Base-by-base conservation (phyloP, 2,888 invertebrate genomes). In the Noctuana brunneofusca region DNA sequence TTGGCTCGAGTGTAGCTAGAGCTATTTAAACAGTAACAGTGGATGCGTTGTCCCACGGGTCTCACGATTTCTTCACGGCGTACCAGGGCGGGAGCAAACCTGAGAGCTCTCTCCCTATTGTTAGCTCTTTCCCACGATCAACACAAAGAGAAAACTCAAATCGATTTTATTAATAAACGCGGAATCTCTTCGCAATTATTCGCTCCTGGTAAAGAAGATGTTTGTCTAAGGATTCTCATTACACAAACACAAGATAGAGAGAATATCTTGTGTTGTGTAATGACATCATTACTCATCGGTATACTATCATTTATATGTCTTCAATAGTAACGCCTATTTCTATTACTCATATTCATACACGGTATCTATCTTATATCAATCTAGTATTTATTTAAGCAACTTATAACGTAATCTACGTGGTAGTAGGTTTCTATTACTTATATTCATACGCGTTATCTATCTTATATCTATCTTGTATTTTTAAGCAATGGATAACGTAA, bases 21-120 rank as follows among this genome's bases (percentile, higher is more conserved):
- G n/a, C n/a, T 48, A 74, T 75, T 74, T 69, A 69, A 72, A 73
- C 71, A 69, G 69, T 66, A 69, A 60, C 60, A 60, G 43, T 60
- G 60, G 60, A 60, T 60, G 60, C 60, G 65, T 66, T 68, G 66
- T 75, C 75, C 73, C 78, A 76, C 76, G 76, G 74, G 74, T 85
- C 83, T 77, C 84, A 85, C 84, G 84, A 74, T 85, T 82, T 84
- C 84, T 78, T 76, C 74, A 68, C 70, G 64, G 67, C 64, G 71
- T 69, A 71, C 72, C 72, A 68, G 69, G 71, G 72, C 70, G 68
- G 71, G 70, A 73, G 68, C 66, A 69, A 68, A 69, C 71, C 69
- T 68, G 70, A 75, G 72, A 73, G 59, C 66, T 68, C 75, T 84
- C 81, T 84, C 81, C 76, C 85, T 72, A 86, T 86, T 86, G 86